phyloP scores from a whole-genome alignment of 2,113 vertebrate species.

The Oreocharis arfaki region DNA sequence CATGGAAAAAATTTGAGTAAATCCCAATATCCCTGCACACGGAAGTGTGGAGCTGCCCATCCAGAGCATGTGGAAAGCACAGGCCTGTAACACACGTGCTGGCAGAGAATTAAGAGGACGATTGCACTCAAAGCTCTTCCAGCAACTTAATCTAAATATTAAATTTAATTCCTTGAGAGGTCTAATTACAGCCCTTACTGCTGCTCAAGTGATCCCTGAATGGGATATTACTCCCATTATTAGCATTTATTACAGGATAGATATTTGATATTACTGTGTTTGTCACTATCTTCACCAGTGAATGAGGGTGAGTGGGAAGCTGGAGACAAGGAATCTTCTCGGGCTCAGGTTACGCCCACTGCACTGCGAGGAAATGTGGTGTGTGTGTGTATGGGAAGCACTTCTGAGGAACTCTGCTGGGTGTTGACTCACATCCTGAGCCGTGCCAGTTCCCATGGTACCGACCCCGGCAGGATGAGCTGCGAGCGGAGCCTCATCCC shows the following conservation, averaged over 20 bases:
- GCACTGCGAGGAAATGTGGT: neutral
- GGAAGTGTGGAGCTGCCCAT: neutral
- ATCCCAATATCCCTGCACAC: neutral
- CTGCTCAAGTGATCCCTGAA: slow-evolving; percentile 22
- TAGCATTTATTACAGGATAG: slow-evolving; percentile 48
- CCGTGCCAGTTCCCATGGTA: slow-evolving; percentile 29
- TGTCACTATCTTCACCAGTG: slow-evolving; percentile 20
- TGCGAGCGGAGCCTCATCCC: neutral
- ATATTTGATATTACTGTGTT: slow-evolving; percentile 25
- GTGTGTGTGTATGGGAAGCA: neutral
- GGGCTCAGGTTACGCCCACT: neutral
- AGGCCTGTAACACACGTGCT: neutral
- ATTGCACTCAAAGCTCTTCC: neutral
- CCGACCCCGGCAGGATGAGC: neutral
- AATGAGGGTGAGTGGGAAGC: slow-evolving; percentile 26
- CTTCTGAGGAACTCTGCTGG: neutral
- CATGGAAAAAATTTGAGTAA: neutral
- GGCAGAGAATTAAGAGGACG: neutral
- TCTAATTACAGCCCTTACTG: slow-evolving; percentile 61
- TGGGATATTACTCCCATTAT: slow-evolving; percentile 25
- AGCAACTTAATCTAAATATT: slow-evolving; percentile 51
- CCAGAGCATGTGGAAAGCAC: neutral
- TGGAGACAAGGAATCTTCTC: neutral
- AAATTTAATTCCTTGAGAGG: slow-evolving; percentile 52
- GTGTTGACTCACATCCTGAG: slow-evolving; percentile 23